Evolutionary conservation across 2,797 vertebrate species (phyloP), one percentile per base, ranked within the genome.

Genomic region (Fringilla coelebs): DNA sequence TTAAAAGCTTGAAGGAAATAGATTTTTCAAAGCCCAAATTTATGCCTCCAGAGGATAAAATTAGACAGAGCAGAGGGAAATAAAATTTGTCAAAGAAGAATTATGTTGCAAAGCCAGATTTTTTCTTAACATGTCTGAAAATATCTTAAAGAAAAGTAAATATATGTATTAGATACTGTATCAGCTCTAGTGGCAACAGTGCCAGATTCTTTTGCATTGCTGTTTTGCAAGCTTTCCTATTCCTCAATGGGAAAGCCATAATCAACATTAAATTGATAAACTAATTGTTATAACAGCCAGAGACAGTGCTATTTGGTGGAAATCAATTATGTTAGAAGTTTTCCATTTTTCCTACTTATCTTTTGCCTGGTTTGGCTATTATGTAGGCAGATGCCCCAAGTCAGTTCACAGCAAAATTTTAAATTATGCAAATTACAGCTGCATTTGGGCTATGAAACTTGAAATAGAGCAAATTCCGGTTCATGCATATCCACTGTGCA

Each of bases 391-490:
- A 95, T 96, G 49, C 6, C 29, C 10, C 46, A 51, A 88, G 65
- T 75, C 72, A 77, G 5, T 77, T 95, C 70, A 88, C 29, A 80
- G 38, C 49, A 94, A 92, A 94, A 94, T 91, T 85, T 84, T 94
- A 96, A 97, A 93, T 68, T 4, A 88, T 95, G 90, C 34, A 94
- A 95, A 96, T 96, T 90, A 88, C 88, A 96, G 81, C 81, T 90
- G 68, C 78, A 75, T 95, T 96, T 92, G 61, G 32, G 11, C 15
- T 71, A 10, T 58, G n/a, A 32, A 94, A 89, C 25, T 77, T 41
- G 54, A 87, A 92, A 95, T 77, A 93, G 74, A 92, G 43, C 11
- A 92, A 94, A 80, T 71, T 83, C 25, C 51, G 14, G 9, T 65
- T 85, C 25, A 7, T 63, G 29, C 17, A 82, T 61, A 58, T 24